Evolutionary conservation across 1,140 invertebrate genomes (phyloP), one percentile per base, ranked within the genome.

Genomic region (Pristionchus pacificus): DNA sequence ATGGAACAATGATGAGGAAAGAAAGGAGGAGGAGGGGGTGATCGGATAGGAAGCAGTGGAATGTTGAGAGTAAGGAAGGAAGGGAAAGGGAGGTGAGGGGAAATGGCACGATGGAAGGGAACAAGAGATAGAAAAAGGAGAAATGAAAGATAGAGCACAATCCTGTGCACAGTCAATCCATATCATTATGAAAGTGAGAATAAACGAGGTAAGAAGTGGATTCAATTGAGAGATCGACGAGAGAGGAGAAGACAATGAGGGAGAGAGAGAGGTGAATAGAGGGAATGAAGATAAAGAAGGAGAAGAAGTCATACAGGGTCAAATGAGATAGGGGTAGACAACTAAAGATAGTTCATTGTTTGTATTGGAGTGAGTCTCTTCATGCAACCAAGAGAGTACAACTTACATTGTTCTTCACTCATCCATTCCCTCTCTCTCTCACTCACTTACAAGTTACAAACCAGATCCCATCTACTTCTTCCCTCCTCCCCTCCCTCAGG

Each of bases 1-100:
- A 14, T 24, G 1, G 57, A 49, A 65, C 33, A 28, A 28, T 57
- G 25, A 58, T 27, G 2, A 38, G 62, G 19, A n/a, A 14, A 38
- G 32, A 49, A 6, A 25, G n/a, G 24, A 24, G 55, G 55, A 14
- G 24, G n/a, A 32, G 70, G 15, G 70, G 30, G 49, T 24, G n/a
- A 63, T 27, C 27, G 68, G 1, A 71, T 55, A 71, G 57, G 32
- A 74, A 33, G 14, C 19, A 71, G 24, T 25, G 29, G 33, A 30
- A 33, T 1, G 60, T 27, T 33, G 63, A 70, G 32, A 57, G 28
- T 72, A 27, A 29, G n/a, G 27, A 27, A 62, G 60, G 27, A 27
- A 62, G 60, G 27, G 60, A 15, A 29, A 62, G 27, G 15, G 60
- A 24, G 27, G 28, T 19, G 15, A 15, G 60, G 28, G 15, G 15